Conservation (phyloP, 2,797 vertebrate species). For the Gymnopithys bicolor region DNA sequence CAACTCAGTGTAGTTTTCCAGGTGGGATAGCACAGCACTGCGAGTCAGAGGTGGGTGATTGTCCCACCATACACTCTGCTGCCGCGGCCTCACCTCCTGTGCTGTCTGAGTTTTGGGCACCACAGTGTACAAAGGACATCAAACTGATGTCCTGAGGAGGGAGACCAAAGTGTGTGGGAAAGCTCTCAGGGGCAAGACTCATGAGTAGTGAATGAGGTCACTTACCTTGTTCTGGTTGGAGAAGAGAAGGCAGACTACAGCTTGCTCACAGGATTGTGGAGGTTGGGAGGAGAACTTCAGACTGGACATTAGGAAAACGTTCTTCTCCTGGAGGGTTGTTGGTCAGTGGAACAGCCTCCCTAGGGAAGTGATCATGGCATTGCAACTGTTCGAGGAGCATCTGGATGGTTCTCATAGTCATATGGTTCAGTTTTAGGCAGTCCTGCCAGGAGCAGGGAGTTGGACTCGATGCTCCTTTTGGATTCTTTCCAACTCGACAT, state of each 20-base stretch:
- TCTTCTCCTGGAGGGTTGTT: neutral
- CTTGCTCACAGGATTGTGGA: neutral
- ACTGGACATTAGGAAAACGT: neutral
- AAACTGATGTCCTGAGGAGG: neutral
- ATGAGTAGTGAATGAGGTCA: neutral
- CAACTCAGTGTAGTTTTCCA: neutral
- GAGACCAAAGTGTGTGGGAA: neutral
- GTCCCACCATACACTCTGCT: neutral
- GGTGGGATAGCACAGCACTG: neutral
- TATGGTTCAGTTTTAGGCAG: neutral
- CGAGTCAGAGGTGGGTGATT: neutral
- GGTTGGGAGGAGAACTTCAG: neutral
- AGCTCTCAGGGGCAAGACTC: neutral
- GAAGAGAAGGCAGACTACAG: neutral
- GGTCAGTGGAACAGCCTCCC: neutral
- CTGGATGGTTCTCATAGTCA: fast-evolving
- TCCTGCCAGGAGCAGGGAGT: neutral
- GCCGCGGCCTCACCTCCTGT: neutral
- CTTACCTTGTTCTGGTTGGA: neutral
- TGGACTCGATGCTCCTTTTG: neutral
- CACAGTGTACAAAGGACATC: neutral
- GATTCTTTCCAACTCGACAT: neutral
- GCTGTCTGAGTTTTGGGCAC: neutral
- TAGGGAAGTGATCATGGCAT: neutral
- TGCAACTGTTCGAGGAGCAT: neutral